Evolutionary conservation across 2,113 vertebrate species (phyloP), one percentile per base, ranked within the genome.

Genomic region (Seriola aureovittata): DNA sequence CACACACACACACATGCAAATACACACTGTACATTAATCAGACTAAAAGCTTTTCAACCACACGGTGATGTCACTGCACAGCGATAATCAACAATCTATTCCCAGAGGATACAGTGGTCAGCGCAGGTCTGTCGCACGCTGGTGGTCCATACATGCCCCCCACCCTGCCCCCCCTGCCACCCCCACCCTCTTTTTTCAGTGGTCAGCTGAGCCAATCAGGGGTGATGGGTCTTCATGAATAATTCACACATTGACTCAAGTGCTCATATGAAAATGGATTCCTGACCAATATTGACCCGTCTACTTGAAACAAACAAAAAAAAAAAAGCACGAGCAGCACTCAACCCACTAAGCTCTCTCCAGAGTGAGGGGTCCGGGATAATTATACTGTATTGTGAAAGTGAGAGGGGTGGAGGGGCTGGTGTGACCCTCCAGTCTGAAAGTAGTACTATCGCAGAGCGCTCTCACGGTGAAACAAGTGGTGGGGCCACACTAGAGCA

Each of bases 191-290:
- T 67, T 70, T 67, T 72, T 78, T 82, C 71, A 86, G 46, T 42
- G 32, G 80, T 82, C 74, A 84, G 68, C 75, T 57, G 55, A 86
- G 81, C 75, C 84, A 67, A 81, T 90, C 65, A 67, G 65, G 52
- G 85, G 84, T 81, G 84, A 87, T 85, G 82, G 80, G 75, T 62
- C 81, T 59, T 65, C 69, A 91, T 92, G 89, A 94, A 92, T 93
- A 91, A 94, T 93, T 73, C 89, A 93, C 71, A 75, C 64, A 42
- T 62, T 59, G 78, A 89, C 82, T 91, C 54, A 73, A 87, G 86
- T 82, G 89, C 86, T 90, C 85, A 73, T 84, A 90, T 85, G 83
- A 92, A 94, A 93, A 93, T 92, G 82, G 89, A 94, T 93, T 91
- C 85, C 86, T 86, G 80, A 90, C 78, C 85, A 85, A 87, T 88